Conservation (phyloP, 92 coral and sea anemone species). For the Palythoa caribaeorum region DNA sequence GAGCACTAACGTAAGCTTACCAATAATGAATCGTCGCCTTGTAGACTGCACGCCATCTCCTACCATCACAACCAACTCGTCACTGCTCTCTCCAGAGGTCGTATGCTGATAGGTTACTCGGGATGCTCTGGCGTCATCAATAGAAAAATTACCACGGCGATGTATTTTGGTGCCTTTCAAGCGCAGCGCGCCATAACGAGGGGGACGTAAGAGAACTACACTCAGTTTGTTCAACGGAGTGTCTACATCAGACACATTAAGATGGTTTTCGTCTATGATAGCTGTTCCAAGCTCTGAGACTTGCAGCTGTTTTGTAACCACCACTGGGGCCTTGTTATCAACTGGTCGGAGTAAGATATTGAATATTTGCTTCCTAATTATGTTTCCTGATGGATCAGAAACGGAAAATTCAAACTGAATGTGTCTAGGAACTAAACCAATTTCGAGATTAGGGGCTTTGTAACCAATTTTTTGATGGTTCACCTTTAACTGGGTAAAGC, state of each 20-base stretch:
- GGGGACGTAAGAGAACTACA: constrained; percentile 66
- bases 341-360: constrained; percentile 75
- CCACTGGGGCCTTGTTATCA: constrained; percentile 78
- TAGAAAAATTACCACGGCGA: constrained; percentile 70
- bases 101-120: constrained; percentile 77
- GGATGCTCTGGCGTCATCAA: constrained; percentile 71
- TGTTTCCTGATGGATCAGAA: constrained; percentile 88
- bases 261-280: constrained; percentile 37
- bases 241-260: constrained; percentile 68
- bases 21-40: constrained; percentile 70
- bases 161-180: constrained; percentile 69
- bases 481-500: constrained; percentile 87
- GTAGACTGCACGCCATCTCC: constrained; percentile 81
- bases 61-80: constrained; percentile 76
- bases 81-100: constrained; percentile 79
- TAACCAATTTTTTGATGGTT: constrained; percentile 82
- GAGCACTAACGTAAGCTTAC: constrained; percentile 51
- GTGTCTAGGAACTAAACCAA: constrained; percentile 73
- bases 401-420: constrained; percentile 94
- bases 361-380: constrained; percentile 66
- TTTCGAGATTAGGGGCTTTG: constrained; percentile 84
- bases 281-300: constrained; percentile 65
- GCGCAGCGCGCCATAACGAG: constrained; percentile 79
- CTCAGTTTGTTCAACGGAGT: constrained; percentile 57
- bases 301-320: constrained; percentile 52